A percentile compares a stretch with the other conserved stretches of the same genome.
phyloP scores from a whole-genome alignment of 1,140 invertebrate species.

The Papilio glaucus region DNA sequence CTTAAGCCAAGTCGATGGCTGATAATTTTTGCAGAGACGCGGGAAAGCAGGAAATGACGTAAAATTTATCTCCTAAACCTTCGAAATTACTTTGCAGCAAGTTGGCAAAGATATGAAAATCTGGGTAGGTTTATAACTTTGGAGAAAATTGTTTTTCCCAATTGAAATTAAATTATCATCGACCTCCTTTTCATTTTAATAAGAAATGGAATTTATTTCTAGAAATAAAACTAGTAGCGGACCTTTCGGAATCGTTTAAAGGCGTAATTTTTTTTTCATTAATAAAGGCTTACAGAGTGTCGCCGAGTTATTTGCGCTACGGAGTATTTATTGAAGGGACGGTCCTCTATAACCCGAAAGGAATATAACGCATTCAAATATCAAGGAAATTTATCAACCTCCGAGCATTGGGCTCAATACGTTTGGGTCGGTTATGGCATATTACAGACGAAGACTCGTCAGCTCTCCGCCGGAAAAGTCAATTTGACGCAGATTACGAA shows the following conservation, averaged over 20 bases:
- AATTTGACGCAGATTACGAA: conserved; percentile 76
- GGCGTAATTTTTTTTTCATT: conserved; percentile 56
- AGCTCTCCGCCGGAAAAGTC: conserved; percentile 67
- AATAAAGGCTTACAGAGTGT: conserved; percentile 57
- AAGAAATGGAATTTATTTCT: conserved; percentile 54
- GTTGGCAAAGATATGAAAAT: conserved; percentile 75
- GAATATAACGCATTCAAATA: conserved; percentile 80
- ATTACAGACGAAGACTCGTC: conserved; percentile 73
- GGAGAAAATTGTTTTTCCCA: conserved; percentile 66
- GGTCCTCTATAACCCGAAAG: conserved; percentile 63
- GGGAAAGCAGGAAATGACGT: conserved; percentile 74
- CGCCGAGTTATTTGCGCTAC: conserved; percentile 53
- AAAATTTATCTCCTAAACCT: conserved; percentile 77
- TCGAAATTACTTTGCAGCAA: conserved; percentile 75
- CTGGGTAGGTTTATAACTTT: conserved; percentile 70
- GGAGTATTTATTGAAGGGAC: conserved; percentile 69
- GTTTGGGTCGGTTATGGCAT: conserved; percentile 79
- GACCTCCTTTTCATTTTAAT: conserved; percentile 48
- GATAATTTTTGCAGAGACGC: conserved; percentile 74
- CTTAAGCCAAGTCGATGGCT: conserved; percentile 69
- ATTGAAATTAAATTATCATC: conserved; percentile 66
- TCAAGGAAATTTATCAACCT: conserved; percentile 79
- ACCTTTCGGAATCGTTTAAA: conserved; percentile 37
- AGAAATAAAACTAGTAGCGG: conserved; percentile 38
- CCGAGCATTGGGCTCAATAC: conserved; percentile 72